Conservation (phyloP, 1,140 invertebrate genomes). For the Aphis craccivora region DNA sequence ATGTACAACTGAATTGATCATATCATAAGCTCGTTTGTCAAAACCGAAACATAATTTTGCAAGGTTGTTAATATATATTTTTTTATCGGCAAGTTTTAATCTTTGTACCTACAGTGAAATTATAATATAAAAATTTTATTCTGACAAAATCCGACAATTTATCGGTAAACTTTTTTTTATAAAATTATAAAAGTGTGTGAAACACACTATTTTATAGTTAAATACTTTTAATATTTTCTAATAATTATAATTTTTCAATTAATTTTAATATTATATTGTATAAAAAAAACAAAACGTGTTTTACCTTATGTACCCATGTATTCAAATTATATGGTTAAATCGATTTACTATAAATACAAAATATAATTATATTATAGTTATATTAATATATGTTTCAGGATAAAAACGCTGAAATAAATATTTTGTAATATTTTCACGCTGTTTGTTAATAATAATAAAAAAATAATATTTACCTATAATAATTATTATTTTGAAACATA, state of each 20-base stretch:
- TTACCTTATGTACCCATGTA: not conserved
- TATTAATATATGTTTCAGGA: not conserved
- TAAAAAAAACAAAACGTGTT: not conserved
- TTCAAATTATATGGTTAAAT: not conserved
- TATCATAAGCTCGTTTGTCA: not conserved
- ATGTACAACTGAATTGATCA: not conserved
- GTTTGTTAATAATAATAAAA: not conserved
- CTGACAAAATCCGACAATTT: not conserved
- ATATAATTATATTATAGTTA: not conserved
- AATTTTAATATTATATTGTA: not conserved
- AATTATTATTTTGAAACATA: slow-evolving; percentile 1
- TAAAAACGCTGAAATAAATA: not conserved
- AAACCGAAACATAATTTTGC: not conserved
- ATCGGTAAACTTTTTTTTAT: not conserved
- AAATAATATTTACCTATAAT: not conserved
- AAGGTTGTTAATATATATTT: slow-evolving; percentile 28
- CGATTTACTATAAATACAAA: not conserved
- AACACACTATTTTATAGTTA: not conserved
- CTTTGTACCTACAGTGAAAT: not conserved
- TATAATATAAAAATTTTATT: not conserved
- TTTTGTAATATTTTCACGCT: not conserved
- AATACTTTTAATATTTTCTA: not conserved
- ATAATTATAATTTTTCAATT: not conserved
- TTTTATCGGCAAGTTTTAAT: not conserved
- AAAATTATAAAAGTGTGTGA: not conserved